phyloP scores from a whole-genome alignment of 1,140 invertebrate species.

The Drosophila pallidifrons region DNA sequence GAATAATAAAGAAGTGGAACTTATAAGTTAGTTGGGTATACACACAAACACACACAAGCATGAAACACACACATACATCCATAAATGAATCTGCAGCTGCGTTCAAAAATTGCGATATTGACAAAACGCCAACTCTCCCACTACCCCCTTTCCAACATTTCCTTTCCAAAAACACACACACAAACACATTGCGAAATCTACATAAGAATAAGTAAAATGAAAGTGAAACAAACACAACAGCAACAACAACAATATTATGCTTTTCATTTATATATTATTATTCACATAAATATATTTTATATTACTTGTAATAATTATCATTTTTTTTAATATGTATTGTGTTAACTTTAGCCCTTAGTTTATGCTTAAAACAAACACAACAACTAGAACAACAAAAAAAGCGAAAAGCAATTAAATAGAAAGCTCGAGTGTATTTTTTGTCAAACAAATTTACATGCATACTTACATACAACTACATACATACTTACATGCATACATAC shows the following conservation, averaged over 20 bases:
- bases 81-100: conserved; percentile 48
- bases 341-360: conserved; percentile 58
- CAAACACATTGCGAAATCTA: conserved; percentile 34
- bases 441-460: conserved; percentile 78
- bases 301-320: conserved; percentile 51
- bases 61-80: conserved; percentile 14
- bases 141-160: neutral
- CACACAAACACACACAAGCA: conserved; percentile 20
- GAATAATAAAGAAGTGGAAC: conserved; percentile 19
- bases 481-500: conserved; percentile 10
- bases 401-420: conserved; percentile 30
- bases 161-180: conserved; percentile 19
- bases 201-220: conserved; percentile 12
- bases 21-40: conserved; percentile 22
- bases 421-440: conserved; percentile 76
- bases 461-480: conserved; percentile 28
- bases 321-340: conserved; percentile 60
- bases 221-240: conserved; percentile 22
- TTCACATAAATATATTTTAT: conserved; percentile 48
- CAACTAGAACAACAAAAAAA: conserved; percentile 9
- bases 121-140: conserved; percentile 36
- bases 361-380: conserved; percentile 49
- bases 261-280: conserved; percentile 61
- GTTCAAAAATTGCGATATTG: conserved; percentile 35
- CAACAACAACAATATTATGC: conserved; percentile 43